These are phyloP conservation scores for Megaceryle alcyon DNA, from an alignment of 2,797 vertebrate genomes.

Conservation along the genomic window DNA sequence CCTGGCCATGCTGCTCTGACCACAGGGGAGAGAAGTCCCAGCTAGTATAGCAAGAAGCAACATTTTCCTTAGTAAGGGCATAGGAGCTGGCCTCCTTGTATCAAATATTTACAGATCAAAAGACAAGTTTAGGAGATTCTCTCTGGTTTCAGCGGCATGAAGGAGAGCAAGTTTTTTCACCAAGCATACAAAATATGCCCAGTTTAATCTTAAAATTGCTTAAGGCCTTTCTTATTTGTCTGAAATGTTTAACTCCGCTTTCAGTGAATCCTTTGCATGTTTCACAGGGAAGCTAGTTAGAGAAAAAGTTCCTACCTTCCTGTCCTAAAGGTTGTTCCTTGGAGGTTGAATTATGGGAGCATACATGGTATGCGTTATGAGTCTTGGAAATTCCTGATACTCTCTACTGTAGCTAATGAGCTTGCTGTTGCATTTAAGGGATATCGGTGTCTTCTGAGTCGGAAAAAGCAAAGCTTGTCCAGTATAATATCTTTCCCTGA, in stretches of 20 bases:
- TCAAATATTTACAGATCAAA: neutral
- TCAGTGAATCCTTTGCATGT: neutral
- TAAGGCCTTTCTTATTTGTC: neutral
- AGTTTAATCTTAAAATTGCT: neutral
- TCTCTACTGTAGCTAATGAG: constrained; percentile 25
- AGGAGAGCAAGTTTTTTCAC: neutral
- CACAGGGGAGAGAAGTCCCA: neutral
- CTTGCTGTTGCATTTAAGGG: constrained; percentile 49
- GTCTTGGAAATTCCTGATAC: constrained; percentile 55
- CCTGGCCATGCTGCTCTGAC: neutral
- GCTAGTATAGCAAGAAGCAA: neutral
- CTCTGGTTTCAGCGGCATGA: neutral
- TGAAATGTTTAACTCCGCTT: constrained; percentile 25
- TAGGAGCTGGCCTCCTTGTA: neutral
- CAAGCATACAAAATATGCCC: neutral
- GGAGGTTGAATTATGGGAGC: constrained; percentile 65
- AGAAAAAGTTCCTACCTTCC: constrained; percentile 31
- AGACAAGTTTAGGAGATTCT: neutral
- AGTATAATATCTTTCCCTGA: constrained; percentile 17
- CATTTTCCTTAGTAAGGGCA: neutral
- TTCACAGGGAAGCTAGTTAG: constrained; percentile 52
- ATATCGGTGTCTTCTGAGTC: constrained; percentile 53
- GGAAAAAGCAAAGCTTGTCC: constrained; percentile 18
- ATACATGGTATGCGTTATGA: neutral
- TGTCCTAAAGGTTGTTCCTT: constrained; percentile 56